Evolutionary conservation across 1,140 invertebrate species (phyloP).

Genomic region (Pectinophora gossypiella): DNA sequence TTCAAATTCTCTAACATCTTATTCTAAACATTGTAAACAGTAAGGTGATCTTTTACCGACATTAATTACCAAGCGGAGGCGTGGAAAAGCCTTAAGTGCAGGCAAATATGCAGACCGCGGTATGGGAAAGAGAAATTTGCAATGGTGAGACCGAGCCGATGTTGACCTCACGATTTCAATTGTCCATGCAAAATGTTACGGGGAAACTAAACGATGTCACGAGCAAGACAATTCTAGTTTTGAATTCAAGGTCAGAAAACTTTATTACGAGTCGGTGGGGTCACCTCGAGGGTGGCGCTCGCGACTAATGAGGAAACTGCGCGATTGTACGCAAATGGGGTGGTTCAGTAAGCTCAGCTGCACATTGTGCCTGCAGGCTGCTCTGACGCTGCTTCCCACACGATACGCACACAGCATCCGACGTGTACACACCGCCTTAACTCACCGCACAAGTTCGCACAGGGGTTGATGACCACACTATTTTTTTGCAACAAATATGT

Average conservation of each 20-base stretch:
- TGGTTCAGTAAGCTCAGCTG: not conserved
- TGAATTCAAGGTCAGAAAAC: constrained; percentile 63
- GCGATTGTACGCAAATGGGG: constrained; percentile 1
- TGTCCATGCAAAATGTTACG: constrained; percentile 69
- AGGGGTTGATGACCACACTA: not conserved
- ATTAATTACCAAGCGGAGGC: not conserved
- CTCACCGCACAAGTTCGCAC: too few species aligned
- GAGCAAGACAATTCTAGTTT: constrained; percentile 57
- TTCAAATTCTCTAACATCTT: not conserved
- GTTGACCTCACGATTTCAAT: constrained; percentile 72
- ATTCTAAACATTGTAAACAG: not conserved
- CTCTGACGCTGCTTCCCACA: too few species aligned
- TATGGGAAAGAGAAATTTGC: constrained; percentile 71
- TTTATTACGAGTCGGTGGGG: constrained; percentile 19
- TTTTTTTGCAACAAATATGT: not conserved
- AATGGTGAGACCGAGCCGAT: constrained; percentile 54
- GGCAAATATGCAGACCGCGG: constrained; percentile 42
- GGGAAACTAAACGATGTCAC: constrained; percentile 66
- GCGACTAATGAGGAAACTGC: constrained; percentile 1
- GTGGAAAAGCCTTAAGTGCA: constrained; percentile 24
- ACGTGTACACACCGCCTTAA: too few species aligned
- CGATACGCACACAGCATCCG: too few species aligned
- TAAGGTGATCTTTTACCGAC: not conserved
- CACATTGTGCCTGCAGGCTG: too few species aligned
- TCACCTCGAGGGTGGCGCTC: constrained; percentile 3